phyloP scores from a whole-genome alignment of 2,797 vertebrate species.

The Acestrorhynchus altus region DNA sequence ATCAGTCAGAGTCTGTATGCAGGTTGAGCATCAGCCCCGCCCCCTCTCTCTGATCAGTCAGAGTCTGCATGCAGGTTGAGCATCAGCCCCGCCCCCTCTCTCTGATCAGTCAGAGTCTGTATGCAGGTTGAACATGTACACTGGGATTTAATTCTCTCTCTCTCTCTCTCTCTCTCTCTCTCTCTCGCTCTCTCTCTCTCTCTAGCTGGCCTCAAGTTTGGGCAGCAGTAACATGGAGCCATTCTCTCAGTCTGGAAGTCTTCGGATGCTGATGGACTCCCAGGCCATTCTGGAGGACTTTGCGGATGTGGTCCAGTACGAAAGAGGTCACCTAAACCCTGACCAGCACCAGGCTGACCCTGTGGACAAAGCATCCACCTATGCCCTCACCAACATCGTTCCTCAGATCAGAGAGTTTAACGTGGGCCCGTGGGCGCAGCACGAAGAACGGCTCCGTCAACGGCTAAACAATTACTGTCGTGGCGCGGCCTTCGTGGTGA shows the following conservation, averaged over 20 bases:
- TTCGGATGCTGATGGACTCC: conserved; percentile 68
- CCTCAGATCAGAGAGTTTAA: conserved; percentile 32
- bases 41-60: too few relatives aligned
- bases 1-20: too few relatives aligned
- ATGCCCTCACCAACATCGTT: conserved; percentile 55
- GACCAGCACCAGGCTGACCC: conserved; percentile 63
- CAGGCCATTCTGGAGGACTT: conserved; percentile 23
- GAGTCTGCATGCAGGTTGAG: too few relatives aligned
- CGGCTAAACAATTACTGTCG: conserved; percentile 77
- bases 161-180: neutral
- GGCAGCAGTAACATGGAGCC: conserved; percentile 77
- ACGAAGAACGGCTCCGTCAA: conserved; percentile 21
- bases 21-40: too few relatives aligned
- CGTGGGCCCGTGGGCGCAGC: conserved; percentile 41
- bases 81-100: too few relatives aligned
- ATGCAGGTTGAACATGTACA: too few relatives aligned
- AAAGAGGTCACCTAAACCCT: conserved; percentile 33
- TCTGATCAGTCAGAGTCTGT: too few relatives aligned
- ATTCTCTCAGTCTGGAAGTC: conserved; percentile 71
- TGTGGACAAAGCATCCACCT: conserved; percentile 27
- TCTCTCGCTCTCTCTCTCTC: neutral
- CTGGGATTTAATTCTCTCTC: too few relatives aligned
- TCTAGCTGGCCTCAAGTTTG: conserved; percentile 72
- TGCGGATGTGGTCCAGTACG: conserved; percentile 11
- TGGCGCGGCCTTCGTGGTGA: conserved; percentile 69